Conservation (phyloP, 1,140 invertebrate genomes). For the Drosophila quadrilineata region DNA sequence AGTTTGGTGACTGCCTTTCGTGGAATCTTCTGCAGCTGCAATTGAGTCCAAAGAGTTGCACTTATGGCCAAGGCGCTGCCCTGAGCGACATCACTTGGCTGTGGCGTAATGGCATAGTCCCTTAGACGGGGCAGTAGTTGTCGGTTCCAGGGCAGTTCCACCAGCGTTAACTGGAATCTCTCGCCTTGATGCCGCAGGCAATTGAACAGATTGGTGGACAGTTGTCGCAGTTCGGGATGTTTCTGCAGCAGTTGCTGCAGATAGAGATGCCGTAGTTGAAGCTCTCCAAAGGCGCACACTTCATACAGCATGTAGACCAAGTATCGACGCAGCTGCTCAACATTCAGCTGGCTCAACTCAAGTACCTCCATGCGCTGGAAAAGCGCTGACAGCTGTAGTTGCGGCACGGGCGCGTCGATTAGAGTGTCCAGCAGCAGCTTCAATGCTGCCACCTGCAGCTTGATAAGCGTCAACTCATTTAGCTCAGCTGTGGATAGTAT, state of each 20-base stretch:
- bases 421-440: conserved; percentile 43
- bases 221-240: conserved; percentile 11
- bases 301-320: conserved; percentile 66
- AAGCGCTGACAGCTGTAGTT: conserved; percentile 13
- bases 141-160: conserved; percentile 67
- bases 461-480: conserved; percentile 50
- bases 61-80: conserved; percentile 41
- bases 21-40: conserved; percentile 46
- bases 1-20: conserved; percentile 4
- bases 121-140: conserved; percentile 66
- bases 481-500: conserved; percentile 61
- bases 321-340: conserved; percentile 17
- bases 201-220: conserved; percentile 15
- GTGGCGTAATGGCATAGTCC: conserved; percentile 39
- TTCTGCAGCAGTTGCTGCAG: conserved; percentile 40
- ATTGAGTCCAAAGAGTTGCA: conserved; percentile 41
- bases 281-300: conserved; percentile 44
- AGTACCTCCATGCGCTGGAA: conserved; percentile 36
- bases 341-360: conserved; percentile 30
- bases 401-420: background rate
- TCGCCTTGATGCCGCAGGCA: conserved; percentile 22
- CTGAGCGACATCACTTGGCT: background rate
- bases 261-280: conserved; percentile 56
- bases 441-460: conserved; percentile 58
- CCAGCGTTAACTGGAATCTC: background rate